Base-by-base conservation (phyloP, 2,888 invertebrate species). In the Ectobius pallidus region DNA sequence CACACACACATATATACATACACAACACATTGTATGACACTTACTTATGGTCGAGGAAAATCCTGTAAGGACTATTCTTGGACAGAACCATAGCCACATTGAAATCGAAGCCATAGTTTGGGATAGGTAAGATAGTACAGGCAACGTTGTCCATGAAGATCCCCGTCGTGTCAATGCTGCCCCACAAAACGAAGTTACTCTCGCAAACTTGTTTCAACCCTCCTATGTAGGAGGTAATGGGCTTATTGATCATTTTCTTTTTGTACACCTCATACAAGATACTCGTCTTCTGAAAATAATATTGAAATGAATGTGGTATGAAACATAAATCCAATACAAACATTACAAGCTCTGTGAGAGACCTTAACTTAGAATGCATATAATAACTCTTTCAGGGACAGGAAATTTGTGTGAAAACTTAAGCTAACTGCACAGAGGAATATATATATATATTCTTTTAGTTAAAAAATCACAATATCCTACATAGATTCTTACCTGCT, bases 1-100 rank as follows among this genome's bases (percentile, higher is more conserved):
- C n/a, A n/a, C n/a, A n/a, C n/a, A n/a, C n/a, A n/a, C n/a, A n/a
- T n/a, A n/a, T n/a, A n/a, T n/a, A n/a, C n/a, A n/a, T n/a, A n/a
- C n/a, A n/a, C n/a, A n/a, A n/a, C n/a, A n/a, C n/a, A n/a, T n/a
- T n/a, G n/a, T n/a, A n/a, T n/a, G n/a, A 34, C 11, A n/a, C 46
- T 46, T 11, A 46, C 46, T 4, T 14, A n/a, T 46, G 46, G n/a
- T 46, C 46, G 7, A 46, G 46, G n/a, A 46, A 46, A 14, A 46
- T 46, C 46, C 46, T 46, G 46, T 46, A 46, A n/a, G 46, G 46
- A 46, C 46, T 46, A n/a, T 46, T 46, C 4, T 46, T 46, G 46
- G 46, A 7, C 4, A 46, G 46, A 7, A n/a, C 46, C 46, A 46
- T 46, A 4, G 46, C 46, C 3, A 46, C 46, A n/a, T n/a, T 46